These are phyloP conservation scores for Selenia dentaria DNA, from an alignment of 2,888 invertebrate genomes.

Conservation along the genomic window DNA sequence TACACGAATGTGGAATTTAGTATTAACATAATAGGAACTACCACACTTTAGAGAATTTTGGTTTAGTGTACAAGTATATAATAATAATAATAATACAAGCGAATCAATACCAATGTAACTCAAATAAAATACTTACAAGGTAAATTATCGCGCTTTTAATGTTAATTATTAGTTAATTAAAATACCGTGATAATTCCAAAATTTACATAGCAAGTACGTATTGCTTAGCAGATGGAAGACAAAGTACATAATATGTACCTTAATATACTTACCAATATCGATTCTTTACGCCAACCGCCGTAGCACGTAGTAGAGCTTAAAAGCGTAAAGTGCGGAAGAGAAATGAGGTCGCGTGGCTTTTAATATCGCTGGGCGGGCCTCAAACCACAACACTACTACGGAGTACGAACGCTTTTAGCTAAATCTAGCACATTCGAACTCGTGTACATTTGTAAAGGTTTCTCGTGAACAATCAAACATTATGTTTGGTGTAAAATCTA, in stretches of 20 bases:
- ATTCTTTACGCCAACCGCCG: slow-evolving; percentile 36
- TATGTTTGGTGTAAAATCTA: not conserved
- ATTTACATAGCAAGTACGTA: no score
- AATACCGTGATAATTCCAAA: no score
- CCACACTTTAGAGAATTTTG: no score
- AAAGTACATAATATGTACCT: slow-evolving; percentile 4
- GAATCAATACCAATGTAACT: no score
- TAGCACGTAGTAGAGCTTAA: slow-evolving; percentile 62
- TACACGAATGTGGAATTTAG: no score
- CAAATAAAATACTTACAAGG: no score
- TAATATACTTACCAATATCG: slow-evolving; percentile 31
- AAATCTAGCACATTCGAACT: slow-evolving; percentile 30
- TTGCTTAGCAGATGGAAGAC: no score
- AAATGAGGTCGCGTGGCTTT: slow-evolving; percentile 76
- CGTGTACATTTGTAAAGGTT: slow-evolving; percentile 8
- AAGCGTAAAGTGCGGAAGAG: slow-evolving; percentile 71
- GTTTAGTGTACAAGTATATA: no score
- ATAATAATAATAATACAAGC: no score
- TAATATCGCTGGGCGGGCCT: slow-evolving; percentile 66
- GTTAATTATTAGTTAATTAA: no score
- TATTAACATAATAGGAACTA: no score
- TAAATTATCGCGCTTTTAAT: no score
- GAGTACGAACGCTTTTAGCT: slow-evolving; percentile 38
- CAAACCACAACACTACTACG: slow-evolving; percentile 21
- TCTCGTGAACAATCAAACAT: slow-evolving; percentile 1